Evolutionary conservation across 2,113 vertebrate species (phyloP).

Genomic region (Tyto alba): DNA sequence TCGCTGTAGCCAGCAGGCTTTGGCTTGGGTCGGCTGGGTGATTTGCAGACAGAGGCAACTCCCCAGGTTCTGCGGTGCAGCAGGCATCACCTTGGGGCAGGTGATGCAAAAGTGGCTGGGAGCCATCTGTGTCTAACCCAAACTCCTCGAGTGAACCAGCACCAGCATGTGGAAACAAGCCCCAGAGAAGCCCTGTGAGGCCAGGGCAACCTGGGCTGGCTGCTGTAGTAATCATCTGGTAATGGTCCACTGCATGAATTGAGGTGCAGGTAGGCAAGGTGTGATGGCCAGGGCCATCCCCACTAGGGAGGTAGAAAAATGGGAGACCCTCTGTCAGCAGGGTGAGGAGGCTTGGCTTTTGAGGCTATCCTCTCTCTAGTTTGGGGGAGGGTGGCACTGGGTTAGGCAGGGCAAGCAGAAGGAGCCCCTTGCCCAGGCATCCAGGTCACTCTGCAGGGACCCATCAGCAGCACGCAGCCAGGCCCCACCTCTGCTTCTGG

Average conservation of each 20-base stretch:
- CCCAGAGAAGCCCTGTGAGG: background rate
- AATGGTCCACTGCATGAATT: background rate
- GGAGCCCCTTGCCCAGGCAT: background rate
- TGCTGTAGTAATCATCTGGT: background rate
- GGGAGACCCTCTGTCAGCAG: background rate
- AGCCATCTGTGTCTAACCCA: background rate
- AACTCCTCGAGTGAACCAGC: background rate
- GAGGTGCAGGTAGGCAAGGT: background rate
- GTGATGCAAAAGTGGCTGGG: background rate
- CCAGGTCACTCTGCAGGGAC: rapidly evolving
- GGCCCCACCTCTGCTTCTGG: background rate
- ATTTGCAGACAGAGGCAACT: background rate
- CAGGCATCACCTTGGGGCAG: background rate
- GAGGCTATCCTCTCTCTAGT: background rate
- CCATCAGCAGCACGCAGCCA: background rate
- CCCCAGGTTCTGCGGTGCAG: rapidly evolving
- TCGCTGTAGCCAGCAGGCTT: background rate
- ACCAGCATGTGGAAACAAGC: background rate
- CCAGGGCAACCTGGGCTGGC: background rate
- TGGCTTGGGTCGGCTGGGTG: background rate
- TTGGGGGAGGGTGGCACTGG: background rate
- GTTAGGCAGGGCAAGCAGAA: background rate
- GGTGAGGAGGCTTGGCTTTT: background rate
- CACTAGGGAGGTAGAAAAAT: background rate
- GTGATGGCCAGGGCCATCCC: background rate